Percentiles rank a stretch among this genome's conserved stretches.
These are phyloP conservation scores for Panagrolaimus sp. DNA, from an alignment of 1,140 invertebrate genomes.

Conservation along the genomic window DNA sequence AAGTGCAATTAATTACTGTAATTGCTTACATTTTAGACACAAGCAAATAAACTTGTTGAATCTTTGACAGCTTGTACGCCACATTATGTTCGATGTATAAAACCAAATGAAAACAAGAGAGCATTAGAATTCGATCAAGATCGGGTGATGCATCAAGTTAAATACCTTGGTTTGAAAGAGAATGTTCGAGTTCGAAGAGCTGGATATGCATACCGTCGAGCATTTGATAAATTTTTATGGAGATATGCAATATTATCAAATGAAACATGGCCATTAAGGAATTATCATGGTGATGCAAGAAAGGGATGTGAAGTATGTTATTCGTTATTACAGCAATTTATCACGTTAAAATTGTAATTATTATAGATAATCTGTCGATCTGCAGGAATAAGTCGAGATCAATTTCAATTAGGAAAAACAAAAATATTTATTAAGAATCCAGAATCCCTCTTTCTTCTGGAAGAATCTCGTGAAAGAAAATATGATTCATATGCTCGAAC, in stretches of 20 bases:
- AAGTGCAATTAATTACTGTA: no score
- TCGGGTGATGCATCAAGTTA: slow-evolving; percentile 66
- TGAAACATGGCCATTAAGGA: slow-evolving; percentile 68
- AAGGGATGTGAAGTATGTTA: slow-evolving; percentile 60
- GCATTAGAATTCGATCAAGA: slow-evolving; percentile 71
- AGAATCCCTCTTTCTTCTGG: slow-evolving; percentile 70
- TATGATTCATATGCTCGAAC: slow-evolving; percentile 69
- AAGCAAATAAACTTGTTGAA: slow-evolving; percentile 69
- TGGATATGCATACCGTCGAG: slow-evolving; percentile 67
- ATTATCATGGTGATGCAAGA: slow-evolving; percentile 62
- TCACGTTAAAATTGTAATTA: slow-evolving; percentile 52
- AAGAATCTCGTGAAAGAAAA: slow-evolving; percentile 69
- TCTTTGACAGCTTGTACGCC: slow-evolving; percentile 70
- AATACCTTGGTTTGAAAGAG: slow-evolving; percentile 67
- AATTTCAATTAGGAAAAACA: slow-evolving; percentile 69
- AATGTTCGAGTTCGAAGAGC: slow-evolving; percentile 68
- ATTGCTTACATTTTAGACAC: slow-evolving; percentile 61
- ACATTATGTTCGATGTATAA: slow-evolving; percentile 72
- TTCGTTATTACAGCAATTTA: background rate
- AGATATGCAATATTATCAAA: slow-evolving; percentile 67
- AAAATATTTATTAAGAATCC: slow-evolving; percentile 75
- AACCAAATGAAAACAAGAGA: slow-evolving; percentile 72
- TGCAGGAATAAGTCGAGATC: slow-evolving; percentile 66
- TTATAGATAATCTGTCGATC: slow-evolving; percentile 64
- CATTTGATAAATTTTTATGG: slow-evolving; percentile 67